A percentile compares a stretch with the other conserved stretches of the same genome.
phyloP scores from a whole-genome alignment of 2,113 vertebrate genomes.

The Piprites chloris region DNA sequence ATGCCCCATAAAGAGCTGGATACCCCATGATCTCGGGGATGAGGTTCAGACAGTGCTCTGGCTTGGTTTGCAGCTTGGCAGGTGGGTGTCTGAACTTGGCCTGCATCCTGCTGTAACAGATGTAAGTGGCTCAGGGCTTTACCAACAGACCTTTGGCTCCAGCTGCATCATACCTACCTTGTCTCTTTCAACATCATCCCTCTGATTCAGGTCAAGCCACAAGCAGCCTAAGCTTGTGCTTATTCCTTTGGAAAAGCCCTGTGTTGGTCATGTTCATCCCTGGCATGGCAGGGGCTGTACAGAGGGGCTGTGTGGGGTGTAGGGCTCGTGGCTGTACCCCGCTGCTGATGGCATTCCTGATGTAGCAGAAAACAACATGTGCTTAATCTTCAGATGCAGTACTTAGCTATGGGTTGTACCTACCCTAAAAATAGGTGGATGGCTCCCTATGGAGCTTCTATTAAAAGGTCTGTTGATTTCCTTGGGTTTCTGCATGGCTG shows the following conservation, averaged over 20 bases:
- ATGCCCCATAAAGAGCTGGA: not conserved
- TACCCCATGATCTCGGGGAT: not conserved
- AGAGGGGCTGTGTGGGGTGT: not conserved
- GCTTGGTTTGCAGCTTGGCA: not conserved
- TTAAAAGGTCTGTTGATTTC: not conserved
- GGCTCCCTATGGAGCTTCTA: not conserved
- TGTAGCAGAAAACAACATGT: not conserved
- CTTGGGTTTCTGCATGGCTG: not conserved
- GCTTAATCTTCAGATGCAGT: not conserved
- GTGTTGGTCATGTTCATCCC: accelerated
- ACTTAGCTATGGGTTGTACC: not conserved
- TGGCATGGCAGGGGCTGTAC: not conserved
- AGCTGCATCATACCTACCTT: not conserved
- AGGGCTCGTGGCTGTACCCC: accelerated
- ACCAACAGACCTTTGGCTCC: not conserved
- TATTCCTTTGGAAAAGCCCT: not conserved
- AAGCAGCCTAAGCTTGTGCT: not conserved
- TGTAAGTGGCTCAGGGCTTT: not conserved
- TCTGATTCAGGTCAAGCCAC: not conserved
- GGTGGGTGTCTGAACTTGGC: not conserved
- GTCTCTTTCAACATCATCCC: not conserved
- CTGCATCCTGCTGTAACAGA: not conserved
- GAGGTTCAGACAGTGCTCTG: not conserved
- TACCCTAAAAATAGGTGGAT: not conserved
- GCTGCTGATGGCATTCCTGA: not conserved